Base-by-base conservation (phyloP, 2,113 vertebrate genomes). In the Promerops cafer region DNA sequence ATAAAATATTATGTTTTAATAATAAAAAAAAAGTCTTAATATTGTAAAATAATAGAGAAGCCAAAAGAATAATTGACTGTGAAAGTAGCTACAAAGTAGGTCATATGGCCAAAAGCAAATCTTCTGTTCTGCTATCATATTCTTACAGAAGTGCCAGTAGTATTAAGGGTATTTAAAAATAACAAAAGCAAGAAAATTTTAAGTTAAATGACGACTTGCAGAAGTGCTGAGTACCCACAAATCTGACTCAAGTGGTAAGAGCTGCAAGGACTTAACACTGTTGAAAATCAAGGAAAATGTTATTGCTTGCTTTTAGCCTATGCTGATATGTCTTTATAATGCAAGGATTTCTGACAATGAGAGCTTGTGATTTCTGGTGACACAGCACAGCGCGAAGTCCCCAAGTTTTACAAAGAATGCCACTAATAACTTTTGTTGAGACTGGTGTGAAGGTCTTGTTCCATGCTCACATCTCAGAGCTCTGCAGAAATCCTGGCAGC, bases 81-180 rank as follows among this genome's bases (percentile, higher is more conserved):
- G 79, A 88, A 94, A 96, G 37, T 31, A 91, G 19, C n/a, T 95
- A 26, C 33, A 60, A 96, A 95, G 61, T 95, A 94, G 95, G 91
- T 96, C 89, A 89, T 33, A 74, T 52, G 42, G 57, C 89, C 90
- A 89, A 94, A 91, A 94, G 69, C 71, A 93, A 89, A 50, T 53
- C 53, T 81, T 89, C 42, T 91, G 16, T 83, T 95, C 39, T 66
- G 70, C 39, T 93, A 60, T 77, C 90, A 71, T 40, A n/a, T 61
- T 81, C 5, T 4, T 31, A 66, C 65, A 84, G 54, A 93, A 74
- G 23, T 63, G 37, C 19, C 9, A 71, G 28, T 77, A 57, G 11
- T 37, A 57, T 69, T 82, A 72, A 40, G 45, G 30, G 33, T 45
- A 61, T 72, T 84, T 61, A 2, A 16, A 56, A 89, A 61, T 45